Base-by-base conservation (phyloP, 2,888 invertebrate genomes). In the Sicus ferrugineus region DNA sequence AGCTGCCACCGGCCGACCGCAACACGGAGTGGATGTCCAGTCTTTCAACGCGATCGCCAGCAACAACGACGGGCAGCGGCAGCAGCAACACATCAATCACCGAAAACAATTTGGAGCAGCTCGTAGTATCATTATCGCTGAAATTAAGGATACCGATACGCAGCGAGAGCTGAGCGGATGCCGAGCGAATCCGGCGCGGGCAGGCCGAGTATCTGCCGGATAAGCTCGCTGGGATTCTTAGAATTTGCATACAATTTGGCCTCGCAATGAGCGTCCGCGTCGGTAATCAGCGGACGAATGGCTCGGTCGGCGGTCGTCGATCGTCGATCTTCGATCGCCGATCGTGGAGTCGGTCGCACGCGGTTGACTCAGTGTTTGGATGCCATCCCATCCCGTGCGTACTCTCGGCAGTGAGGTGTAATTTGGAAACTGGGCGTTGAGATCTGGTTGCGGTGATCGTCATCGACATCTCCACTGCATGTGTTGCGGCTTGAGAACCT, bases 1-100 rank as follows among this genome's bases (percentile, higher is more conserved):
- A 65, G 65, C 65, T 48, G 67, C 69, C 70, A 71, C 52, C 70
- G 67, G 59, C 71, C 69, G 54, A 52, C 23, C 28, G 48, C 23
- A 19, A 64, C 14, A 21, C 42, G 42, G 54, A 28, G 54, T 21
- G 14, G 14, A 3, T 46, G 46, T 46, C 46, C 46, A 3, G 19
- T 11, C 46, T n/a, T 5, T 26, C 50, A 23, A n/a, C 52, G 26
- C 26, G n/a, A 61, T 58, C 62, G 48, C 65, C 68, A 30, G 38
- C 34, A 34, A 3, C 31, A 31, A 31, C 64, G 64, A 34, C 42
- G 48, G 50, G 31, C 16, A 56, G 23, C 31, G 31, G 50, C 28
- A 48, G 30, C 50, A 30, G 14, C 59, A 50, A 11, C 42, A 67
- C 50, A 59, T 31, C 67, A 58, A 67, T 67, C 67, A 59, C 31